phyloP scores from a whole-genome alignment of 2,113 vertebrate genomes.

The Motacilla alba region DNA sequence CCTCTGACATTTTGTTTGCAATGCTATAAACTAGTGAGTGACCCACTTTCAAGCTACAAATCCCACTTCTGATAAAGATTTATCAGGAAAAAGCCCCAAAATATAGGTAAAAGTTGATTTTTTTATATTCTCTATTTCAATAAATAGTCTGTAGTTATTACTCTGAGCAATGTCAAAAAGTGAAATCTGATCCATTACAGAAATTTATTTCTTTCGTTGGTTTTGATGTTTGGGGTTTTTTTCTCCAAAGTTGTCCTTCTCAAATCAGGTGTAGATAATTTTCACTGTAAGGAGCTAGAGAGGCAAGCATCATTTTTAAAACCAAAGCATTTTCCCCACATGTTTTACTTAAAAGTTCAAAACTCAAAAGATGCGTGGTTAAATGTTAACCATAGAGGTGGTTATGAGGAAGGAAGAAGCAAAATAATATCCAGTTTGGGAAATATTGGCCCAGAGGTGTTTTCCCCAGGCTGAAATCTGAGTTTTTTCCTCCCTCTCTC shows the following conservation, averaged over 20 bases:
- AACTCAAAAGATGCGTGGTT: not conserved
- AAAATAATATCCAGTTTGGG: not conserved
- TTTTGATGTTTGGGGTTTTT: not conserved
- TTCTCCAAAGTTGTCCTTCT: not conserved
- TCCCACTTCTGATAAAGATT: conserved; percentile 13
- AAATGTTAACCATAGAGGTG: not conserved
- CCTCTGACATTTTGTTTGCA: conserved; percentile 8
- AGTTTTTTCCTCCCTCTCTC: not conserved
- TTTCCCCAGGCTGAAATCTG: not conserved
- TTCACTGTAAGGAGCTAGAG: not conserved
- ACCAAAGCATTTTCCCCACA: not conserved
- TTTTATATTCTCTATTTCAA: not conserved
- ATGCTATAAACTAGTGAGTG: not conserved
- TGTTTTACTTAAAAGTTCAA: not conserved
- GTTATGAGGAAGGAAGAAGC: not conserved
- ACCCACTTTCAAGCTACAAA: conserved; percentile 22
- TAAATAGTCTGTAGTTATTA: not conserved
- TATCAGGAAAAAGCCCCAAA: not conserved
- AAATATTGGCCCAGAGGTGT: not conserved
- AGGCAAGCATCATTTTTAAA: not conserved
- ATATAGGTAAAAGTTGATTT: not conserved
- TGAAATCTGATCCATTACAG: not conserved
- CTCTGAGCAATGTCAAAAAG: not conserved
- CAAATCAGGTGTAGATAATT: not conserved
- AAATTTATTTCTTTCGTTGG: not conserved